Percentiles rank a stretch among this genome's conserved stretches.
Conservation (phyloP, 2,888 invertebrate species). For the Cabera pusaria region DNA sequence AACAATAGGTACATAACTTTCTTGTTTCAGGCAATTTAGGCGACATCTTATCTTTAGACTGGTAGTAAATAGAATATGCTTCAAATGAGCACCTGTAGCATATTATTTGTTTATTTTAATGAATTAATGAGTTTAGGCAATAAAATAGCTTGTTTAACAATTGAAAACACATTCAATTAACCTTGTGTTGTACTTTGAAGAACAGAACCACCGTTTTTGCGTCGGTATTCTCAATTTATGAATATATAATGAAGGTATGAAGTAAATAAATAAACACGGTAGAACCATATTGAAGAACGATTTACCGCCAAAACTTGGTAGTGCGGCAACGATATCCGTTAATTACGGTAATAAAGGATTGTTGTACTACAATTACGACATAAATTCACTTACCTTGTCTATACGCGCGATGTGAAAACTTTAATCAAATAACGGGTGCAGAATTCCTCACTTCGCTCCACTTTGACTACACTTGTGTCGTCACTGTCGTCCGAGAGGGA, state of each 20-base stretch:
- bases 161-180: too few relatives aligned
- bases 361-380: conserved; percentile 10
- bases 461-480: background rate
- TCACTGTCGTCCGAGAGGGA: background rate
- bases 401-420: conserved; percentile 5
- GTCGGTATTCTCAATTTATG: too few relatives aligned
- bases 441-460: conserved; percentile 2
- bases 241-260: conserved; percentile 16
- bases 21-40: too few relatives aligned
- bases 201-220: too few relatives aligned
- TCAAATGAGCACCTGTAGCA: too few relatives aligned
- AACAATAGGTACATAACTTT: too few relatives aligned
- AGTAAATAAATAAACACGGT: conserved; percentile 4
- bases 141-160: too few relatives aligned
- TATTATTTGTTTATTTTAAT: too few relatives aligned
- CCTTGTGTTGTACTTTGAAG: too few relatives aligned
- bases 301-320: conserved; percentile 7
- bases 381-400: conserved; percentile 14
- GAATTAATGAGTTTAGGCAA: too few relatives aligned
- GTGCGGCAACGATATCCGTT: conserved; percentile 9
- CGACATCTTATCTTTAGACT: too few relatives aligned
- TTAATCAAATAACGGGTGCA: conserved; percentile 1
- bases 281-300: background rate
- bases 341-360: conserved; percentile 6
- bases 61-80: too few relatives aligned